Evolutionary conservation across 2,797 vertebrate genomes (phyloP).

Genomic region (Phrynocephalus vlangalii): DNA sequence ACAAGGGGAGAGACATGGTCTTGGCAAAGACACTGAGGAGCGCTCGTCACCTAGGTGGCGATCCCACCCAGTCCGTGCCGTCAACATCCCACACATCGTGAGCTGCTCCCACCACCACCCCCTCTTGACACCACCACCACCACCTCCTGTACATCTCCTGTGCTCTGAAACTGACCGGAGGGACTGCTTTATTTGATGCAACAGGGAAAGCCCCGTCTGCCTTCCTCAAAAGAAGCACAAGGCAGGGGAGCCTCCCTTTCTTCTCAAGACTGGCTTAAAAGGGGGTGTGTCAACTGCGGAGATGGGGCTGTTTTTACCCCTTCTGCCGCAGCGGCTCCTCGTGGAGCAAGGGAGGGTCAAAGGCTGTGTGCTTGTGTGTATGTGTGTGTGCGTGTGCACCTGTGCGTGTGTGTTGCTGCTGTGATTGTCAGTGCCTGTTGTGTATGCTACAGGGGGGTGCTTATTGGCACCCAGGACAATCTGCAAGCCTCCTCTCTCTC

Average conservation of each 20-base stretch:
- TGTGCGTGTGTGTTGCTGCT: slow-evolving; percentile 26
- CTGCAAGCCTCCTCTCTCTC: not conserved
- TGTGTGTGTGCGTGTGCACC: not conserved
- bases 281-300: not conserved
- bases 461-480: slow-evolving; percentile 28
- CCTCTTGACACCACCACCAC: not conserved
- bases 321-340: slow-evolving; percentile 19
- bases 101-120: not conserved
- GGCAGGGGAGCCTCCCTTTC: not conserved
- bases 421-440: slow-evolving; percentile 17
- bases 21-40: not conserved
- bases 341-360: not conserved
- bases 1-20: not conserved
- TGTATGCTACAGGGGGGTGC: slow-evolving; percentile 16
- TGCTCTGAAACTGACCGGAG: too few species aligned
- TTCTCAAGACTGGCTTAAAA: not conserved
- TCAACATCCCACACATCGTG: not conserved
- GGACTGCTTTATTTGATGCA: not conserved
- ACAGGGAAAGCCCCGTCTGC: not conserved
- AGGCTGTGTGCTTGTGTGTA: not conserved
- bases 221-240: not conserved
- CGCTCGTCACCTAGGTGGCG: not conserved
- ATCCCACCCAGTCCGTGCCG: not conserved
- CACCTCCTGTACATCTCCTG: not conserved
- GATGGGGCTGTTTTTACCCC: not conserved